A percentile compares a stretch with the other conserved stretches of the same genome.
Evolutionary conservation across 2,113 vertebrate genomes (phyloP).

Genomic region (pig (Sus scrofa)): T2T-Sscrofa CM000824.6:138596501-138597000

Average conservation of each 20-base stretch:
- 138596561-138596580: background rate
- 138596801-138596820: background rate
- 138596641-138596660: background rate
- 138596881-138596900: background rate
- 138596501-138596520: background rate
- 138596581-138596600: background rate
- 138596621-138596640: background rate
- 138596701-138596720: background rate
- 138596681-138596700: background rate
- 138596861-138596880: background rate
- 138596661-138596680: background rate
- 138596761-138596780: background rate
- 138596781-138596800: background rate
- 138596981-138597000: background rate
- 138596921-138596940: background rate
- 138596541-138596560: background rate
- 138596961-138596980: background rate
- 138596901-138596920: background rate
- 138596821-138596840: background rate
- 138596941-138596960: background rate
- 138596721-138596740: background rate
- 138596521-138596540: background rate
- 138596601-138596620: background rate
- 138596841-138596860: background rate
- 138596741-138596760: background rate